Evolutionary conservation across 2,888 invertebrate genomes (phyloP), one percentile per base, ranked within the genome.

Genomic region (Hydraecia micacea): DNA sequence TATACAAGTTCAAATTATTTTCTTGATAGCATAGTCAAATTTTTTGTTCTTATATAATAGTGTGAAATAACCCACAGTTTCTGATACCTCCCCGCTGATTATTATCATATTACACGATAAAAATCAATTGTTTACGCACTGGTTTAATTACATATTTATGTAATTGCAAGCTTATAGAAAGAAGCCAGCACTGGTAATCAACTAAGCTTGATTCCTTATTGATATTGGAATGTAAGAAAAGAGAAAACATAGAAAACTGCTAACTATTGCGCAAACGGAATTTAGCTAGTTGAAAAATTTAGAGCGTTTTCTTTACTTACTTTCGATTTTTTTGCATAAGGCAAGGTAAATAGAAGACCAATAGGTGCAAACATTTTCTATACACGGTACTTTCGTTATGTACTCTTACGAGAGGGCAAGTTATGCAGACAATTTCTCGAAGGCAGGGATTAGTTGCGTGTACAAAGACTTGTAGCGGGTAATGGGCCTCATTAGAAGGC

Each of bases 191-290:
- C 18, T 36, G 25, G 13, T 52, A 78, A 25, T 42, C 15, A 58
- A 42, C 36, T 49, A 49, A 42, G 25, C 46, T 18, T 5, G 13
- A 55, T 55, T 76, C 63, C 36, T 68, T 68, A 58, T 58, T 52
- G 42, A 52, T 52, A 63, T 62, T 32, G 46, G 71, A 82, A 83
- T 60, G 65, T 66, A 66, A 42, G 1, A 77, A 81, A 81, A 83
- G 73, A 85, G 83, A 86, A 82, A 86, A 77, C 86, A 70, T 58
- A 42, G 62, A 79, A 84, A 28, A 72, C 15, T 68, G 81, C 62
- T 73, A 79, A 84, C 36, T 67, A 70, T 82, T 85, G 60, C 62
- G 85, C 70, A 66, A 69, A 74, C 32, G 4, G 58, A 85, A 82
- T 82, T 84, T 85, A 62, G 55, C 74, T 58, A 67, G 69, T 85